A percentile compares a stretch with the other conserved stretches of the same genome.
These are phyloP conservation scores for Synchiropus splendidus DNA, from an alignment of 2,113 vertebrate species.

Conservation along the genomic window DNA sequence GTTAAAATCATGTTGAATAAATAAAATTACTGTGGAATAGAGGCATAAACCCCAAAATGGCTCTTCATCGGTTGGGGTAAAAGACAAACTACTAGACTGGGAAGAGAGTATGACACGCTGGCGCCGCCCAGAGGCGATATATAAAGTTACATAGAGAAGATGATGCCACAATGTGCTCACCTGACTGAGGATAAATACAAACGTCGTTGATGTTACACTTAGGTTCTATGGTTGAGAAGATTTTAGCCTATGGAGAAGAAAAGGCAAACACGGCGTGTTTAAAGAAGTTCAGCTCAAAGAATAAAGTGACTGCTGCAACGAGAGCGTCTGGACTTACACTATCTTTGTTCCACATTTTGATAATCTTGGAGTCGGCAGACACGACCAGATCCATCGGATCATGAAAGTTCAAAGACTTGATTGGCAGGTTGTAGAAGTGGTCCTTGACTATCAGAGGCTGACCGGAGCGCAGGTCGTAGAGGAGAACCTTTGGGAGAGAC, in stretches of 20 bases:
- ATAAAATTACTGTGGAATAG: too few relatives aligned
- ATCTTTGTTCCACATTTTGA: constrained; percentile 95
- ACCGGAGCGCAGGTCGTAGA: constrained; percentile 90
- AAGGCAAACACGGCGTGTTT: neutral
- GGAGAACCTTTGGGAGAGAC: constrained; percentile 68
- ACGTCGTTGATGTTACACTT: constrained; percentile 85
- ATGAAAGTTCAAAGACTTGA: constrained; percentile 86
- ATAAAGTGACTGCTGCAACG: neutral
- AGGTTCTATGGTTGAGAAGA: constrained; percentile 88
- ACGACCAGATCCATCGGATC: constrained; percentile 79
- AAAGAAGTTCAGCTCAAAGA: neutral
- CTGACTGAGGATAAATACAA: constrained; percentile 87
- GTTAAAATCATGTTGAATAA: too few relatives aligned
- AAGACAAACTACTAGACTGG: neutral
- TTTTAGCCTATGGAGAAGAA: constrained; percentile 76
- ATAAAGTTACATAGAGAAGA: neutral
- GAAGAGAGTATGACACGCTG: neutral
- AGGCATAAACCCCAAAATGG: too few relatives aligned
- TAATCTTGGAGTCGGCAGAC: constrained; percentile 88
- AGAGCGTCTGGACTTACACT: constrained; percentile 62
- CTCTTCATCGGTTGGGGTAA: neutral
- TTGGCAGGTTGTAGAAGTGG: constrained; percentile 88
- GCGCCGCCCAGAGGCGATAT: constrained; percentile 25
- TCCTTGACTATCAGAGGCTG: constrained; percentile 87
- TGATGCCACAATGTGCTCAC: constrained; percentile 51